Conservation (phyloP, 2,797 vertebrate genomes). For the Chiloscyllium punctatum region DNA sequence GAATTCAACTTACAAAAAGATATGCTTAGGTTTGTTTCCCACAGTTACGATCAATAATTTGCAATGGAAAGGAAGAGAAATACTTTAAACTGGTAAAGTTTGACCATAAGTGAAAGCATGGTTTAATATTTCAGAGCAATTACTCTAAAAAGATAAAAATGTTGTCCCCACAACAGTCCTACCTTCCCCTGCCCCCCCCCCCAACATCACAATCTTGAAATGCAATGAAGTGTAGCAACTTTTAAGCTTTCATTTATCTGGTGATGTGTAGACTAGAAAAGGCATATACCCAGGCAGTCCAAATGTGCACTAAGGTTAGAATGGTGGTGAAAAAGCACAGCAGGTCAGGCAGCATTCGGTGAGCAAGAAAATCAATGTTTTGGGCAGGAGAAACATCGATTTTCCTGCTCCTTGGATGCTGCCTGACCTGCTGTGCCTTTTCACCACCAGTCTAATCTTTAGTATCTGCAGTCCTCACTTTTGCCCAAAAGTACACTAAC, state of each 20-base stretch:
- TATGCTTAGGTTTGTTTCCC: not conserved
- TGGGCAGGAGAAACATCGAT: no score
- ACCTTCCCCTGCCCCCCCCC: not conserved
- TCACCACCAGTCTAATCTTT: no score
- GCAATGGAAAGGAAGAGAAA: not conserved
- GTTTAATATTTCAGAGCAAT: not conserved
- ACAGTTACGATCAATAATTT: not conserved
- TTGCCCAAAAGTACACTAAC: not conserved
- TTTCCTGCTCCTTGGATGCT: no score
- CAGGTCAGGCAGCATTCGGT: no score
- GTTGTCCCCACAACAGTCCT: not conserved
- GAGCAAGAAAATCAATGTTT: no score
- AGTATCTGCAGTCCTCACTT: no score
- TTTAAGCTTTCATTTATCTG: not conserved
- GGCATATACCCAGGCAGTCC: not conserved
- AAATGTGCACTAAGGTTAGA: not conserved
- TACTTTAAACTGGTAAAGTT: not conserved
- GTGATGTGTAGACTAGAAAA: not conserved
- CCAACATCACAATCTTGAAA: not conserved
- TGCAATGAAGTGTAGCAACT: not conserved
- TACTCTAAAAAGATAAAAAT: not conserved
- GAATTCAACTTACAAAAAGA: not conserved
- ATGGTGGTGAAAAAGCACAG: no score
- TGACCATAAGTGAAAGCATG: not conserved
- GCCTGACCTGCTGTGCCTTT: no score